Evolutionary conservation across 2,113 vertebrate genomes (phyloP), one percentile per base, ranked within the genome.

Genomic region (Neogale vison): DNA sequence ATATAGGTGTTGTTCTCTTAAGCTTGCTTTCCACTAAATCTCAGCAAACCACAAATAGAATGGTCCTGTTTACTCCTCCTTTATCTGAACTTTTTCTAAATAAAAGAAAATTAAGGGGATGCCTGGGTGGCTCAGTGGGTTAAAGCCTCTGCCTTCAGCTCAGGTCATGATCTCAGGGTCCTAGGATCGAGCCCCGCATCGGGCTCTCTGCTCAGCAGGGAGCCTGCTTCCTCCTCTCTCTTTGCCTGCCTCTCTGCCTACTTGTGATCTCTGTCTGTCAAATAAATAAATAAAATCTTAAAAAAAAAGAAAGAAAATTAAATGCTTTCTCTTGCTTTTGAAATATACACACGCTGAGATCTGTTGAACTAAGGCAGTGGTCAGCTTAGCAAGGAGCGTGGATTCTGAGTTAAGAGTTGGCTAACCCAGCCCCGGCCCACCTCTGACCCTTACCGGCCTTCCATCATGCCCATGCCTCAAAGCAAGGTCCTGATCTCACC

Each of bases 1-100:
- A 80, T 6, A 42, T 15, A 85, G 50, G 67, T 52, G 14, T 72
- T 55, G 18, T 72, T 15, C 83, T 90, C 61, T 67, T 29, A 76
- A 52, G 59, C 69, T 96, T 94, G 65, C 59, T 96, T 97, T 88
- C 85, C 71, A 92, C 76, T 77, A 71, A 95, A 76, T 80, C 94
- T 95, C 87, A 74, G 79, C 24, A 87, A 97, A 94, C 80, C 67
- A 92, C 83, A 96, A 92, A 59, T n/a, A 90, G 55, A 94, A 65
- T 77, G 36, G 6, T 29, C 21, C 39, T 85, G 39, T 61, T 92
- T 47, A 39, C 74, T 86, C 52, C 79, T 79, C 69, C 80, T 83
- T 87, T 72, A 67, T 57, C 63, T 50, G 71, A 14, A n/a, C 10
- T 84, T 77, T 89, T 95, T 76, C 85, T 92, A 82, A 93, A 88